Evolutionary conservation across 2,113 vertebrate genomes (phyloP), one percentile per base, ranked within the genome.

Genomic region (Suncus etruscus): DNA sequence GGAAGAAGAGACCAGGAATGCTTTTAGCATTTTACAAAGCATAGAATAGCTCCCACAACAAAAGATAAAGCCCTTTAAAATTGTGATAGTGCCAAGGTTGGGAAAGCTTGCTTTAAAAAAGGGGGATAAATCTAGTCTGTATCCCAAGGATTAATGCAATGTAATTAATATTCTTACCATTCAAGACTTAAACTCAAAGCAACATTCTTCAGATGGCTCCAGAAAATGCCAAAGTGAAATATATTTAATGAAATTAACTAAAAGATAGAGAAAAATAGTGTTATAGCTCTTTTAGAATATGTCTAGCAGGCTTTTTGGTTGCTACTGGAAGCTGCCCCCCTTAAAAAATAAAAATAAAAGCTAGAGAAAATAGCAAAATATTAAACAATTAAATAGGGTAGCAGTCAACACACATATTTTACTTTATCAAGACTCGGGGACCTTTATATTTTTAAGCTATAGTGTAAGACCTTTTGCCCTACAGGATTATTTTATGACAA

Each of bases 31-130:
- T n/a, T 88, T 72, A 39, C 1, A 16, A 10, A 22, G 16, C 1
- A 10, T 12, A 48, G 4, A 32, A 50, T 11, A 39, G 16, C 6
- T 32, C 20, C 70, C 11, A 58, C 27, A 79, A 25, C 14, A 47
- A 58, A 74, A 69, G 58, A 50, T 15, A 16, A 77, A 63, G 16
- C 45, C 45, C 27, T 68, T 95, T n/a, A 84, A n/a, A 61, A 73
- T 83, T 11, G 70, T 72, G 9, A 3, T 20, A 31, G 11, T 12
- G 50, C 25, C 12, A 31, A 81, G 4, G 69, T 12, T 48, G 81
- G 81, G 68, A 81, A 87, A 75, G 11, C 51, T 22, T 75, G 25
- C 27, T 89, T 18, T n/a, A 20, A 78, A 91, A 91, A 75, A 54
- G 24, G 89, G 31, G 45, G 25, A 51, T 48, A 77, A 85, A 58